Evolutionary conservation across 2,113 vertebrate genomes (phyloP), one percentile per base, ranked within the genome.

Genomic region (Percina caprodes): DNA sequence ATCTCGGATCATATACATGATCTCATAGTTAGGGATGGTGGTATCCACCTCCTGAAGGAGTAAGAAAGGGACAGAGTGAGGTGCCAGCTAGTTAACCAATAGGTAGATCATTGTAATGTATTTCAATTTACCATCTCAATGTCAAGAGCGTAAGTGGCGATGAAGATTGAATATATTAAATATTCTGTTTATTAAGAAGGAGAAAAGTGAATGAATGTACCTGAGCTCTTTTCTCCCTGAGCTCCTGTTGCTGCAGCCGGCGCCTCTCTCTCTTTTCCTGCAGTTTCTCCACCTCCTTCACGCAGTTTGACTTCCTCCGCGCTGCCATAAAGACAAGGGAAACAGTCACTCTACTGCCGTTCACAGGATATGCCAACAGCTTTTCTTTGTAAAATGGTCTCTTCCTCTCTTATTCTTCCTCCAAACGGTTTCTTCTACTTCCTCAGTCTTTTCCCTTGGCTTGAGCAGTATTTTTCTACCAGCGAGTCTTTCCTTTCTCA

Each of bases 1-100:
- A 90, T 99, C 98, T 95, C 96, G 94, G 93, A 99, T 99, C 98
- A 99, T 99, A 90, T 97, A 98, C 97, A 99, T 95, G 89, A 99
- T 99, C 95, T 99, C 98, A 88, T 97, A 99, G 93, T 99, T 99
- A 68, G 98, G 98, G 80, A 99, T 95, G 86, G 98, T 99, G 79
- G 98, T 96, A 83, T 99, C 98, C 89, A 98, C 96, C 86, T 99
- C 98, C 98, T 99, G 87, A 35, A 79, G 71, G 39, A 74, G 11
- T 70, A 19, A 49, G 3, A 56, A 16, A 33, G 13, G 13, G 46
- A 23, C 16, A 48, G 23, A 23, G 13, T 60, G 2, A 52, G 62
- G 26, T n/a, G 10, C 11, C 13, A 39, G 26, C 14, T 55, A 65
- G 15, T 15, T n/a, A 19, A 76, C 8, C 2, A 65, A 33, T 6